phyloP scores from a whole-genome alignment of 1,140 invertebrate species.

The Trachymyrmex septentrionalis region DNA sequence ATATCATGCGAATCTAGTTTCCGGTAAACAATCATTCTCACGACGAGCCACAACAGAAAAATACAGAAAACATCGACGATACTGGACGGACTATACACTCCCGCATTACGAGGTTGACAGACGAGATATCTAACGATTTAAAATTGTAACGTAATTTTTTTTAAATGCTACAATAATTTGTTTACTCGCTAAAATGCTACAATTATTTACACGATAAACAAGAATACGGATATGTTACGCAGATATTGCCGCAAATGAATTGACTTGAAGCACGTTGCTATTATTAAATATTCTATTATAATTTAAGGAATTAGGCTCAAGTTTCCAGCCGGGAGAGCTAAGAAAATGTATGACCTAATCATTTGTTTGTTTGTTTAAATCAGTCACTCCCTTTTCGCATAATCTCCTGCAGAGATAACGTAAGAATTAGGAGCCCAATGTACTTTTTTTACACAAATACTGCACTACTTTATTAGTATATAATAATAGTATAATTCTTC shows the following conservation, averaged over 20 bases:
- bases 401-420: neutral
- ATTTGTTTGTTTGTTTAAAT: neutral
- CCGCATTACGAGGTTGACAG: slow-evolving; percentile 39
- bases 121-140: slow-evolving; percentile 54
- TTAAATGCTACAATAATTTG: slow-evolving; percentile 11
- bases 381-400: neutral
- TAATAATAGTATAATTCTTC: slow-evolving; percentile 11
- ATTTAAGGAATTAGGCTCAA: slow-evolving; percentile 24
- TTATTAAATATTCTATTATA: slow-evolving; percentile 10
- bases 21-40: neutral
- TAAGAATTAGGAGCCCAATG: slow-evolving; percentile 1
- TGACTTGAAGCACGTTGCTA: slow-evolving; percentile 1
- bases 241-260: neutral
- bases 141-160: slow-evolving; percentile 53
- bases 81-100: slow-evolving; percentile 76
- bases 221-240: slow-evolving; percentile 31
- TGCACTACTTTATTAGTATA: slow-evolving; percentile 24
- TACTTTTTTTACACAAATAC: neutral
- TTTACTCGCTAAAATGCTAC: slow-evolving; percentile 68
- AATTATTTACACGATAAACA: slow-evolving; percentile 68
- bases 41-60: neutral
- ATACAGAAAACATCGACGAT: slow-evolving; percentile 49
- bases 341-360: neutral
- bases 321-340: neutral
- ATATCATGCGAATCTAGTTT: slow-evolving; percentile 11